phyloP scores from a whole-genome alignment of 1,140 invertebrate species.

The Drosophila pallidifrons region DNA sequence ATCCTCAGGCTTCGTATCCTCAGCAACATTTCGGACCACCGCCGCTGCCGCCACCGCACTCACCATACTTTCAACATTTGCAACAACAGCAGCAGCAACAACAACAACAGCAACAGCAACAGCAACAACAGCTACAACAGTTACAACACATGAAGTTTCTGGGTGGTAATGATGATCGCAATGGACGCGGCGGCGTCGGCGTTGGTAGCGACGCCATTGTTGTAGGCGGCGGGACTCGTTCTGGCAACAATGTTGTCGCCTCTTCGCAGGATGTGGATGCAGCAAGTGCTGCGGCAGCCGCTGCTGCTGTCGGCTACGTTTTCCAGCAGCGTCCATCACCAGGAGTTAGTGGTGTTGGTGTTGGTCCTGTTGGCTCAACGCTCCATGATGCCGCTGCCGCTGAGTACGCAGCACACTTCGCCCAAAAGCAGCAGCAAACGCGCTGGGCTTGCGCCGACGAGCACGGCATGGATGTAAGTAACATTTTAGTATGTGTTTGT shows the following conservation, averaged over 20 bases:
- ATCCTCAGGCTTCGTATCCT: constrained; percentile 29
- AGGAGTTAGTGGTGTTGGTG: constrained; percentile 53
- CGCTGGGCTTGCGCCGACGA: constrained; percentile 83
- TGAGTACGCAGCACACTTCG: constrained; percentile 81
- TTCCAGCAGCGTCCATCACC: constrained; percentile 79
- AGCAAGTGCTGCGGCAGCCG: constrained; percentile 73
- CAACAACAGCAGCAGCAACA: constrained; percentile 56
- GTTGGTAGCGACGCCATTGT: constrained; percentile 65
- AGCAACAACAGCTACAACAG: constrained; percentile 57
- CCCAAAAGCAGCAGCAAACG: constrained; percentile 79
- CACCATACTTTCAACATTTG: constrained; percentile 54
- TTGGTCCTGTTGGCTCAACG: constrained; percentile 58
- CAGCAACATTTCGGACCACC: constrained; percentile 50
- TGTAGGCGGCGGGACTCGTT: constrained; percentile 53
- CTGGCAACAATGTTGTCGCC: constrained; percentile 35
- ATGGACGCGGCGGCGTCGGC: constrained; percentile 77
- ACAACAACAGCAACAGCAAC: constrained; percentile 55
- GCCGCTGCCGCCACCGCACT: constrained; percentile 35
- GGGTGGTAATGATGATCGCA: constrained; percentile 82
- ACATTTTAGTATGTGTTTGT: background rate
- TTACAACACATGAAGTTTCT: constrained; percentile 84
- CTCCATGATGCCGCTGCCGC: constrained; percentile 76
- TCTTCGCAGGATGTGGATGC: constrained; percentile 68
- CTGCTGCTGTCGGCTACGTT: constrained; percentile 78
- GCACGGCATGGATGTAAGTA: constrained; percentile 84